These are phyloP conservation scores for Meloidogyne chitwoodi DNA, from an alignment of 1,140 invertebrate genomes.

Conservation along the genomic window DNA sequence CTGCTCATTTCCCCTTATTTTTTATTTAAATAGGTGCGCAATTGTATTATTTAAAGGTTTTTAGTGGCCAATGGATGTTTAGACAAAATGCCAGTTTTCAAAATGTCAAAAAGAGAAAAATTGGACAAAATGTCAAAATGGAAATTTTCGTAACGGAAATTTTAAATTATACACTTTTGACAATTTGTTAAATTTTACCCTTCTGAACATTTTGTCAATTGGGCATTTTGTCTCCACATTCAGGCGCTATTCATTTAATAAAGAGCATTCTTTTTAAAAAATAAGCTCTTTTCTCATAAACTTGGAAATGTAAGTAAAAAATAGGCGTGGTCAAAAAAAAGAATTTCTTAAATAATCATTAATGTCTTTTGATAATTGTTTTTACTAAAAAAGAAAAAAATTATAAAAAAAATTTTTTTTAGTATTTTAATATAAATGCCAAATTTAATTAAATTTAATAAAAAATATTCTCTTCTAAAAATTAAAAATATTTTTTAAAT, in stretches of 20 bases:
- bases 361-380: not conserved
- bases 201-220: not conserved
- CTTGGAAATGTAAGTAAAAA: not conserved
- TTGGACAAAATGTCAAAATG: not conserved
- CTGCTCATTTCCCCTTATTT: no score
- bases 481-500: no score
- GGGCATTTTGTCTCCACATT: not conserved
- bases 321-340: not conserved
- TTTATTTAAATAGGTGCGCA: no score
- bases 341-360: not conserved
- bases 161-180: no score
- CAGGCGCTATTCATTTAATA: not conserved
- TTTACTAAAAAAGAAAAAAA: not conserved
- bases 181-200: not conserved
- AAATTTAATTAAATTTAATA: no score
- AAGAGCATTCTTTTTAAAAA: not conserved
- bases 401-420: no score
- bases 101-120: not conserved
- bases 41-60: no score
- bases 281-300: not conserved
- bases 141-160: not conserved
- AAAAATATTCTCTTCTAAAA: no score
- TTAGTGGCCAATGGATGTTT: no score
- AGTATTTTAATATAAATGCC: no score
- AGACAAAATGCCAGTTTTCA: no score